Base-by-base conservation (phyloP, 2,888 invertebrate genomes). In the Scrobipalpa atriplicella region DNA sequence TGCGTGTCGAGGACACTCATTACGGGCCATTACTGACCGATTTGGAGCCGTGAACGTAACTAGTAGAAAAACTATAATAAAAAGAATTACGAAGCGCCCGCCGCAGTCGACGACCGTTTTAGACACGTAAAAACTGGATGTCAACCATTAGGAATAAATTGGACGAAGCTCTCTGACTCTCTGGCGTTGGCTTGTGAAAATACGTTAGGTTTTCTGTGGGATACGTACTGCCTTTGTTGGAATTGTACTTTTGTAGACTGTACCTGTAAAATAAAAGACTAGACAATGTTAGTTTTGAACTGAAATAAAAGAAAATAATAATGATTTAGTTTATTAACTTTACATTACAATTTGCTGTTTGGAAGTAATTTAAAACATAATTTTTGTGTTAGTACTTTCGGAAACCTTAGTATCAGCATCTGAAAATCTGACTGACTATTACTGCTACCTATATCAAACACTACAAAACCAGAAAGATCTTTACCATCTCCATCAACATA, bases 1-100 rank as follows among this genome's bases (percentile, higher is more conserved):
- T 72, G 73, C 74, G 77, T 77, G 72, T 76, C 77, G 73, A 70
- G 71, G 71, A 70, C 72, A 70, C 75, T 75, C 76, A 79, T 78
- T 79, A 79, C 70, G 69, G 38, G 47, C 73, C 75, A 79, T 79
- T 77, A 80, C 72, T 69, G 67, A 72, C 71, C 72, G 72, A 76
- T 75, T 76, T 71, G 74, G 73, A 75, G 76, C 75, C 75, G 78
- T 78, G 76, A 77, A 77, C 58, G 69, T 68, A 69, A 75, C 65
- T 70, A 78, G 70, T 74, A 72, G 70, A 76, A 75, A 67, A 63
- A 21, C 13, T 58, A 36, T 38, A 21, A 67, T 70, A 64, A 71
- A 70, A 70, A 29, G 58, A 58, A 73, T 71, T 72, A 72, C 71
- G 69, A 71, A 72, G 73, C 67, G 64, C 69, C 62, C 68, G 67